Conservation (phyloP, 2,113 vertebrate genomes). For the Sitta europaea region DNA sequence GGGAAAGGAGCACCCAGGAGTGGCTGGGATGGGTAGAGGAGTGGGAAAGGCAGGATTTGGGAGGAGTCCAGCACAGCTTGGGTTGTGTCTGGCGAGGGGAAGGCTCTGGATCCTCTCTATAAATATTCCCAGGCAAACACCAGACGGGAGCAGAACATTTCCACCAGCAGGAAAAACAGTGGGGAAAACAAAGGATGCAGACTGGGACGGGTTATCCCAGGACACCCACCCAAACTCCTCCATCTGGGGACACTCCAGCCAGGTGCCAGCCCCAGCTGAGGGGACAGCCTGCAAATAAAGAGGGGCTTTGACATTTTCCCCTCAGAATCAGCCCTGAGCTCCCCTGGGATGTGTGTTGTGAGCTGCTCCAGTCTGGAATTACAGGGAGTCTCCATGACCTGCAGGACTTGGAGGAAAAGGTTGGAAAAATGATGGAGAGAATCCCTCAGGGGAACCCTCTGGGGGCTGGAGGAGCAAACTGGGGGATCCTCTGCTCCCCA, state of each 20-base stretch:
- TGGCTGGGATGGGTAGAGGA: neutral
- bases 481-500: neutral
- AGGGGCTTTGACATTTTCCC: neutral
- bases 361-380: neutral
- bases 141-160: neutral
- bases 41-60: neutral
- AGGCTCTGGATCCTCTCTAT: neutral
- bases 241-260: neutral
- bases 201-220: neutral
- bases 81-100: neutral
- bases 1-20: neutral
- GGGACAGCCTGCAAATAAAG: rapidly evolving
- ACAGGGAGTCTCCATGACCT: neutral
- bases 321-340: neutral
- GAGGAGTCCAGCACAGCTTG: neutral
- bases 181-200: neutral
- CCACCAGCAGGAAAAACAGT: neutral
- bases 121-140: constrained; percentile 34
- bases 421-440: neutral
- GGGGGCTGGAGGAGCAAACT: neutral
- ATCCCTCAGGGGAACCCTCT: neutral
- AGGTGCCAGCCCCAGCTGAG: neutral
- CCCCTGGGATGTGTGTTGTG: rapidly evolving
- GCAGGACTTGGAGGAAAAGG: neutral
- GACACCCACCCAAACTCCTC: rapidly evolving